These are phyloP conservation scores for Picathartes gymnocephalus DNA, from an alignment of 2,113 vertebrate genomes.

Conservation along the genomic window DNA sequence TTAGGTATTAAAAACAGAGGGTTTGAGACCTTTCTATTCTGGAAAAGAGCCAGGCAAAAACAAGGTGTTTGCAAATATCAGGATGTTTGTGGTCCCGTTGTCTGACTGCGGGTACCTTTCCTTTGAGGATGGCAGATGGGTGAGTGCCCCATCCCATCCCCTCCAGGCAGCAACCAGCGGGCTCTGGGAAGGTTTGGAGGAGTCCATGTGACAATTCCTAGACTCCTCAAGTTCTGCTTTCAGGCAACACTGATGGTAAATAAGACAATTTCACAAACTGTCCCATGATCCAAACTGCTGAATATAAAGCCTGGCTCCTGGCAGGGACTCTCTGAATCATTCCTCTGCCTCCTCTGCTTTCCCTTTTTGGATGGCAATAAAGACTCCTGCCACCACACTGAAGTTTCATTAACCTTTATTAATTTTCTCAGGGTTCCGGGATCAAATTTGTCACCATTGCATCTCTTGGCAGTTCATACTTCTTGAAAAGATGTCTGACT, in stretches of 20 bases:
- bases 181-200: neutral
- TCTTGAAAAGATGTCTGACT: constrained; percentile 24
- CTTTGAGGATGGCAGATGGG: neutral
- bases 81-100: neutral
- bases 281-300: neutral
- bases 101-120: neutral
- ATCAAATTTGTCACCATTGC: constrained; percentile 42
- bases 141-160: neutral
- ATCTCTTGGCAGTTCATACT: neutral
- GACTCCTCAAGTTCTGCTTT: neutral
- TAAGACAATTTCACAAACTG: neutral
- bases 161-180: neutral
- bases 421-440: constrained; percentile 26
- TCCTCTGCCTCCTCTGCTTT: constrained; percentile 52
- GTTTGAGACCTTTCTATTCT: neutral
- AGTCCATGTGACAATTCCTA: neutral
- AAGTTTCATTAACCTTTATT: constrained; percentile 62
- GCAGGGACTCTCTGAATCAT: constrained; percentile 43
- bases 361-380: constrained; percentile 30
- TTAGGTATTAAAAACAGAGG: neutral
- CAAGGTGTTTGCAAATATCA: neutral
- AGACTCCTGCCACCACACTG: constrained; percentile 5
- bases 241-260: neutral
- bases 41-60: neutral
- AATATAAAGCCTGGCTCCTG: constrained; percentile 7